Base-by-base conservation (phyloP, 2,113 vertebrate genomes). In the Abramis brama region DNA sequence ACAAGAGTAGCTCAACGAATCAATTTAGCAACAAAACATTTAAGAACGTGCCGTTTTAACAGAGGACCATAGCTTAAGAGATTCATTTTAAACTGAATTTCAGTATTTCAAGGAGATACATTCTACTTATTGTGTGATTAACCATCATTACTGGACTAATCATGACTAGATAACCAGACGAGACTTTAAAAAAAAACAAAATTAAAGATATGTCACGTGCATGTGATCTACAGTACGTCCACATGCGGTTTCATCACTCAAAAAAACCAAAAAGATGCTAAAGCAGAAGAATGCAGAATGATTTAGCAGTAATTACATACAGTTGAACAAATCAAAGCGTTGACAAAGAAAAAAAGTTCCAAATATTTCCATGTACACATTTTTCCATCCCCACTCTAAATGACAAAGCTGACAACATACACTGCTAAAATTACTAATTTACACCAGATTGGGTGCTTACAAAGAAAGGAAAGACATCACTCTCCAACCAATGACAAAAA, bases 231-330 rank as follows among this genome's bases (percentile, higher is more conserved):
- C 47, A 55, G 50, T 77, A 55, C 47, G 27, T 52, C 52, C 19
- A 59, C 33, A 77, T 15, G 57, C 25, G 64, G 62, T 82, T 80
- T 85, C 30, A 33, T 73, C 82, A 66, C 55, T 86, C 70, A 30
- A 60, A 85, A 80, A 82, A 84, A 45, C 33, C 13, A 79, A 27
- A 7, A 13, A 78, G 39, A 74, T 50, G 68, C 33, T 25, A 73
- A 78, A 80, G 64, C 50, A 86, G 52, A 79, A 43, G 21, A 55
- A 45, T 8, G 39, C 71, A 80, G 62, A 81, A 79, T 59, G 8
- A 71, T 59, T 85, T 60, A 89, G 47, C 62, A 89, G 27, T 84
- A 85, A 77, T 85, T 71, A 88, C 89, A 92, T 83, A 92, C 76
- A 39, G 45, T 25, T 70, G 75, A 87, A 90, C 88, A 89, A 57